Evolutionary conservation across 1,140 invertebrate species (phyloP).

Genomic region (Panagrolaimus sp.): DNA sequence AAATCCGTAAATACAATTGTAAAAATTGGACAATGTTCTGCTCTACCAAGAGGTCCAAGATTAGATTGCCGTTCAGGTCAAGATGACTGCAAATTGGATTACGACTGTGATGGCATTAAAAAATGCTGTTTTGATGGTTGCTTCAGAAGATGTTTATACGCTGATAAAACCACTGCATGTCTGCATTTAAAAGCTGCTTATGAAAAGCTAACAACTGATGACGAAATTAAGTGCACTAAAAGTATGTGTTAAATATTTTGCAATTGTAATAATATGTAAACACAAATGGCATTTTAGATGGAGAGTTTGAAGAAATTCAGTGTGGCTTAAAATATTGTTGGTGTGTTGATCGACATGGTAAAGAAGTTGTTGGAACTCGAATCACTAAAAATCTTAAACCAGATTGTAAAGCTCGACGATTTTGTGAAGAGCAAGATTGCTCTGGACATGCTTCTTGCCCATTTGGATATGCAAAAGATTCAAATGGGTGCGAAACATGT

Average conservation of each 20-base stretch:
- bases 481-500: conserved; percentile 42
- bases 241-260: conserved; percentile 20
- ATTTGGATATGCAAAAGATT: conserved; percentile 44
- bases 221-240: conserved; percentile 32
- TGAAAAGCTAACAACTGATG: conserved; percentile 23
- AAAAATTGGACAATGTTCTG: conserved; percentile 30
- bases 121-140: conserved; percentile 53
- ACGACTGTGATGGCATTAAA: conserved; percentile 36
- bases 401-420: conserved; percentile 31
- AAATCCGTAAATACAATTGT: neutral
- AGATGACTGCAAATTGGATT: conserved; percentile 35
- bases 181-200: conserved; percentile 44
- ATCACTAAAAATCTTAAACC: conserved; percentile 27
- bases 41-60: neutral
- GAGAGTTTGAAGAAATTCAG: conserved; percentile 40
- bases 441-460: conserved; percentile 23
- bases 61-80: conserved; percentile 24
- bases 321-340: conserved; percentile 42
- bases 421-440: conserved; percentile 27
- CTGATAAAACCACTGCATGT: conserved; percentile 43
- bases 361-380: conserved; percentile 44
- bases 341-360: conserved; percentile 40
- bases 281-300: conserved; percentile 39
- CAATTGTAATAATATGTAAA: neutral
- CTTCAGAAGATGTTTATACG: conserved; percentile 36